A percentile compares a stretch with the other conserved stretches of the same genome.
Conservation (phyloP, 2,888 invertebrate genomes). For the Fabriciana adippe region DNA sequence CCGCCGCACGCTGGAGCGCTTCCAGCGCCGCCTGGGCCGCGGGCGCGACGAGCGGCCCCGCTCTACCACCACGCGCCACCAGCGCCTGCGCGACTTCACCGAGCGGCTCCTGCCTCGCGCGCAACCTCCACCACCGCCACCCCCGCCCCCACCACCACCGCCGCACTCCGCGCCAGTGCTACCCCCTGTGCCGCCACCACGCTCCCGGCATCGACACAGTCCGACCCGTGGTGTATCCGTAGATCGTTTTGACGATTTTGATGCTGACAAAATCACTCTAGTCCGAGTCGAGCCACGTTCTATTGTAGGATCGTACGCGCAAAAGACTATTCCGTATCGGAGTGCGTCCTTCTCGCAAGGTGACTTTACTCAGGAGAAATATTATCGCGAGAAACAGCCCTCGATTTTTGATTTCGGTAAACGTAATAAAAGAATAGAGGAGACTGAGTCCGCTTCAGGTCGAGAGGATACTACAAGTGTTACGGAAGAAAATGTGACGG, state of each 20-base stretch:
- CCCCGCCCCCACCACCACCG: constrained; percentile 68
- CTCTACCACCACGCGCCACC: constrained; percentile 67
- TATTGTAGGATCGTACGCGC: constrained; percentile 83
- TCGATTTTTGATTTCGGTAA: constrained; percentile 74
- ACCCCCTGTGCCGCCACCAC: constrained; percentile 82
- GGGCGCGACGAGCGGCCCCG: constrained; percentile 75
- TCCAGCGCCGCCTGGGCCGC: constrained; percentile 89
- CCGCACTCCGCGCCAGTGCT: constrained; percentile 79
- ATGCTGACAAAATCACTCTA: constrained; percentile 76
- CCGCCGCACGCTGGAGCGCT: constrained; percentile 90
- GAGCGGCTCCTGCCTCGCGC: constrained; percentile 87
- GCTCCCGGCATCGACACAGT: constrained; percentile 78
- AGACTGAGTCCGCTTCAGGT: constrained; percentile 46
- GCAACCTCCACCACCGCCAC: constrained; percentile 52
- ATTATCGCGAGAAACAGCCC: constrained; percentile 65
- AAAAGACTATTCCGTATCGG: constrained; percentile 87
- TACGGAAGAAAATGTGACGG: constrained; percentile 67
- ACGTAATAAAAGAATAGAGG: constrained; percentile 55
- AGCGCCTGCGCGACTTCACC: constrained; percentile 90
- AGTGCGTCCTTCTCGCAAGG: constrained; percentile 95
- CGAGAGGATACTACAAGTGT: constrained; percentile 64
- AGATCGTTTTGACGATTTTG: constrained; percentile 73
- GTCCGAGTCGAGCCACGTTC: constrained; percentile 83
- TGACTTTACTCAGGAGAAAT: constrained; percentile 86
- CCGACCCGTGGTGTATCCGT: constrained; percentile 74